Conservation (phyloP, 2,888 invertebrate genomes). For the Meghimatium bilineatum region DNA sequence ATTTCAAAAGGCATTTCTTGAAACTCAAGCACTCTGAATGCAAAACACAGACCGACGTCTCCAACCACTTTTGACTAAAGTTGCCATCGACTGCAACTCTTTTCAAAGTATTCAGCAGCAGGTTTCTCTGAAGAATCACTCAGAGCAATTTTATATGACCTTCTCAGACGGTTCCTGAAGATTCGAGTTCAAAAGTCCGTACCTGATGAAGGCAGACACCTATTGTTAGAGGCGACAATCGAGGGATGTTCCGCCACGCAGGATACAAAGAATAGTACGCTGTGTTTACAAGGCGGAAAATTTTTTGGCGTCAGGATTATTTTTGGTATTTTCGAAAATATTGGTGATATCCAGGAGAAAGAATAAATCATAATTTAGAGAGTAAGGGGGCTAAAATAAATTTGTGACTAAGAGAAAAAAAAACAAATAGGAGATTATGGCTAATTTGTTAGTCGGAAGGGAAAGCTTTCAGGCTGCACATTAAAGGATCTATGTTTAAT, state of each 20-base stretch:
- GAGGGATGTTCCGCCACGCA: not conserved
- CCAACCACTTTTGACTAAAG: not conserved
- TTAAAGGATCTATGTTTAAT: no score
- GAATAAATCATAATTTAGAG: no score
- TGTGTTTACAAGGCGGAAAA: not conserved
- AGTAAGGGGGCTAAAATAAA: no score
- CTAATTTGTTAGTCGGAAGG: no score
- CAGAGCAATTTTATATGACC: not conserved
- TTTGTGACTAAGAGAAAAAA: no score
- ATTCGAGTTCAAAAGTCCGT: not conserved
- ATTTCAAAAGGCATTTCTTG: not conserved
- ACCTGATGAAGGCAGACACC: not conserved
- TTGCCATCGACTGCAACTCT: not conserved
- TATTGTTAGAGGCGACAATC: not conserved
- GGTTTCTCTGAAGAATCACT: not conserved
- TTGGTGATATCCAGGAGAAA: no score
- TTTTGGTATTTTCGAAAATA: not conserved
- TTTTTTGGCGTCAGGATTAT: not conserved
- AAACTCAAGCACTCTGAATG: not conserved
- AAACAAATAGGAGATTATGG: no score
- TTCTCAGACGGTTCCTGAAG: not conserved
- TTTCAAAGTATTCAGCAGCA: not conserved
- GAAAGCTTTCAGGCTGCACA: no score
- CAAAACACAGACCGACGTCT: not conserved
- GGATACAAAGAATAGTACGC: not conserved